These are phyloP conservation scores for Erannis defoliaria DNA, from an alignment of 2,888 invertebrate genomes.

Conservation along the genomic window DNA sequence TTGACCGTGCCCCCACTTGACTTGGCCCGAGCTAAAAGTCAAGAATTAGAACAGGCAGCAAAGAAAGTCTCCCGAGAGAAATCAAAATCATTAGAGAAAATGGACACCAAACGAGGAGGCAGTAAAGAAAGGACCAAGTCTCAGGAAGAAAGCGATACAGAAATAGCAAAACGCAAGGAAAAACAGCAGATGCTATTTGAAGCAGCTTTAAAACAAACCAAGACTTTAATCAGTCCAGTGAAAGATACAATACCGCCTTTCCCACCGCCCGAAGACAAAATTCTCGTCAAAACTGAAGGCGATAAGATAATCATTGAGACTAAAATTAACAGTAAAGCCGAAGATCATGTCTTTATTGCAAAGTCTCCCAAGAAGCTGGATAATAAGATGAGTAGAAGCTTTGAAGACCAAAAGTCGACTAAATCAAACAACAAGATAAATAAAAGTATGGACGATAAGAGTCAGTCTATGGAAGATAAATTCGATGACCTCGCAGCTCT, in stretches of 20 bases:
- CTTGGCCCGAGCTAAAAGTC: slow-evolving; percentile 87
- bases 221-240: slow-evolving; percentile 91
- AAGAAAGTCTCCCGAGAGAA: slow-evolving; percentile 88
- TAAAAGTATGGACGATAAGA: slow-evolving; percentile 88
- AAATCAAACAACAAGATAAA: slow-evolving; percentile 86
- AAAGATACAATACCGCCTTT: slow-evolving; percentile 90
- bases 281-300: slow-evolving; percentile 90
- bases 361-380: slow-evolving; percentile 91
- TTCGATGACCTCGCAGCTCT: slow-evolving; percentile 85
- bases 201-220: slow-evolving; percentile 91
- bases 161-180: slow-evolving; percentile 90
- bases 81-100: slow-evolving; percentile 89
- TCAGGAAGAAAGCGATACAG: slow-evolving; percentile 91
- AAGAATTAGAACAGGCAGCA: slow-evolving; percentile 86
- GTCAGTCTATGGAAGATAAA: slow-evolving; percentile 88
- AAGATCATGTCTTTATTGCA: slow-evolving; percentile 91
- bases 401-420: slow-evolving; percentile 86
- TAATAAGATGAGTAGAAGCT: slow-evolving; percentile 87
- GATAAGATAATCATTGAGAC: slow-evolving; percentile 90
- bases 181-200: slow-evolving; percentile 92
- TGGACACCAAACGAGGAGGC: slow-evolving; percentile 85
- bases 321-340: slow-evolving; percentile 91
- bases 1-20: slow-evolving; percentile 84
- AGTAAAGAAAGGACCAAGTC: slow-evolving; percentile 90
- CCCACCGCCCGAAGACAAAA: slow-evolving; percentile 90